Conservation (phyloP, 1,140 invertebrate species). For the Parasteatoda tepidariorum region DNA sequence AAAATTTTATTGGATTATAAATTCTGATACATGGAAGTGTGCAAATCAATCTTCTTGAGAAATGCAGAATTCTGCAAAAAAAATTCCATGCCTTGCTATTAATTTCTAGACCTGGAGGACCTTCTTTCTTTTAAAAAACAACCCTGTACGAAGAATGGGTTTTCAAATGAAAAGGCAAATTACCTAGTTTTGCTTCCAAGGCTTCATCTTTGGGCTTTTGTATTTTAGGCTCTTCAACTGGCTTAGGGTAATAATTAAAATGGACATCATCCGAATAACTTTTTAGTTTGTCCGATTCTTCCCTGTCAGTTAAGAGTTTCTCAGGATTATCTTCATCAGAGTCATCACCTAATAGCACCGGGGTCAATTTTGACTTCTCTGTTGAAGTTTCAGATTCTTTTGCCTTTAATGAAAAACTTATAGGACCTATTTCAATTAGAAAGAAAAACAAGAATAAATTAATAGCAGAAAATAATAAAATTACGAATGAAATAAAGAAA, state of each 20-base stretch:
- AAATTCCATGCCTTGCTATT: no score
- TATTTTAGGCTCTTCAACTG: slow-evolving; percentile 39
- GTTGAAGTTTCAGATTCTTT: slow-evolving; percentile 66
- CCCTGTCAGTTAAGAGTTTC: slow-evolving; percentile 42
- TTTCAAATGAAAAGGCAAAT: slow-evolving; percentile 72
- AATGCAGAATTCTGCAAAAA: no score
- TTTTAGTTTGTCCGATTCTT: not conserved
- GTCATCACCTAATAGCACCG: slow-evolving; percentile 66
- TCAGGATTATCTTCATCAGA: slow-evolving; percentile 64
- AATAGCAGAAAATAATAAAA: no score
- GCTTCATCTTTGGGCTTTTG: slow-evolving; percentile 53
- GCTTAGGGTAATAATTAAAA: not conserved
- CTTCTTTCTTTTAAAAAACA: no score
- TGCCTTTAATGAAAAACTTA: slow-evolving; percentile 69
- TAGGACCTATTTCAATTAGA: slow-evolving; percentile 49
- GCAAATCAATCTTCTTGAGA: no score
- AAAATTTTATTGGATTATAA: no score
- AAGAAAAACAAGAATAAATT: not conserved
- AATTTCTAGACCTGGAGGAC: no score
- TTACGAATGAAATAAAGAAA: no score
- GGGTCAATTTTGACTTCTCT: slow-evolving; percentile 64
- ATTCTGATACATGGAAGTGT: no score
- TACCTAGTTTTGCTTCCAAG: slow-evolving; percentile 62
- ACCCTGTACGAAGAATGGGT: no score
- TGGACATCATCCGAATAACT: not conserved